phyloP scores from a whole-genome alignment of 1,140 invertebrate genomes.

The Lordiphosa collinella region DNA sequence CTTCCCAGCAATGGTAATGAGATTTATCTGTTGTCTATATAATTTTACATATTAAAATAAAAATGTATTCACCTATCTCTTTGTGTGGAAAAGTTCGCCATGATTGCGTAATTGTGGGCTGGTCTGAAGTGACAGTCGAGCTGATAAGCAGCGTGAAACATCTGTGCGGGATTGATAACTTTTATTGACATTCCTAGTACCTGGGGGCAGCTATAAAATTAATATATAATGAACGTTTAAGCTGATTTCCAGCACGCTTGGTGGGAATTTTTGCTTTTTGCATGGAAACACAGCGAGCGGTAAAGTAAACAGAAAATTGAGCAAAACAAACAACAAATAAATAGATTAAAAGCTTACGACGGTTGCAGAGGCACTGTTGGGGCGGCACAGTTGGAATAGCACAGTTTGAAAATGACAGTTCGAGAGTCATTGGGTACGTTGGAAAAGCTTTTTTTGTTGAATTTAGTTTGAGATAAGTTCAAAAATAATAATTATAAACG shows the following conservation, averaged over 20 bases:
- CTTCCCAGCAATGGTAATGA: constrained; percentile 6
- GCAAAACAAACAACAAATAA: constrained; percentile 46
- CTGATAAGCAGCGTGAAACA: constrained; percentile 9
- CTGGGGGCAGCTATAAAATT: constrained; percentile 18
- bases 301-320: constrained; percentile 48
- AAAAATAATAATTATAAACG: too few relatives aligned
- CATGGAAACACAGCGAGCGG: constrained; percentile 8
- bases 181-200: constrained; percentile 20
- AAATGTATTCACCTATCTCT: constrained; percentile 26
- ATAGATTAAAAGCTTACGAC: constrained; percentile 23
- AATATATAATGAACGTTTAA: constrained; percentile 19
- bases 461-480: too few relatives aligned
- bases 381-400: too few relatives aligned
- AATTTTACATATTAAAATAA: constrained; percentile 11
- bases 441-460: too few relatives aligned
- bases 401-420: too few relatives aligned
- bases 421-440: too few relatives aligned
- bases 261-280: constrained; percentile 1
- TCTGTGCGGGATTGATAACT: constrained; percentile 15
- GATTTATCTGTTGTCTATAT: constrained; percentile 18
- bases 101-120: constrained; percentile 38
- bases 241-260: constrained; percentile 36
- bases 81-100: constrained; percentile 27
- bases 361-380: not conserved
- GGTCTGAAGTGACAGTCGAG: constrained; percentile 1